Evolutionary conservation across 2,797 vertebrate species (phyloP).

Genomic region (Enteromius viviparus): DNA sequence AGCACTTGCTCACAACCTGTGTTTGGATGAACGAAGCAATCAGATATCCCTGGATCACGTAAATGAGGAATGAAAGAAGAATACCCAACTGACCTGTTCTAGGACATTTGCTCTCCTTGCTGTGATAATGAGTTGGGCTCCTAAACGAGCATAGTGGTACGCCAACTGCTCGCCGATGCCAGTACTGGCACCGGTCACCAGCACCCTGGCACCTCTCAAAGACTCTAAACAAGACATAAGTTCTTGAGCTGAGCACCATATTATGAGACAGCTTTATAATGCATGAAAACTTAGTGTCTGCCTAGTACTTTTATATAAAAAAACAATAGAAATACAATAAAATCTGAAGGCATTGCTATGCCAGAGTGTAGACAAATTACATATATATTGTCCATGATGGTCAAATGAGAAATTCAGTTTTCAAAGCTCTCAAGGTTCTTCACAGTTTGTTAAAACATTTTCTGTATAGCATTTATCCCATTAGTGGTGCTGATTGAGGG

Average conservation of each 20-base stretch:
- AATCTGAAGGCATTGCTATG: no score
- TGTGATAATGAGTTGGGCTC: conserved; percentile 78
- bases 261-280: no score
- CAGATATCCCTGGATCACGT: background rate
- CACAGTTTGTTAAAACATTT: background rate
- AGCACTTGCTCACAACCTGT: conserved; percentile 84
- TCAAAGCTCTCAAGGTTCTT: no score
- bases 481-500: background rate
- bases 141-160: conserved; percentile 77
- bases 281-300: no score
- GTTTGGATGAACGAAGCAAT: background rate
- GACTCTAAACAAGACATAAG: conserved; percentile 64
- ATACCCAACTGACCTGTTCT: conserved; percentile 70
- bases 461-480: background rate
- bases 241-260: background rate
- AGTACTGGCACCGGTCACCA: conserved; percentile 80
- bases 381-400: background rate
- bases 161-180: conserved; percentile 81
- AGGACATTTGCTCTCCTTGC: conserved; percentile 75
- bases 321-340: no score
- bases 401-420: background rate
- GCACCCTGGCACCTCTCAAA: conserved; percentile 71
- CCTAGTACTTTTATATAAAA: no score
- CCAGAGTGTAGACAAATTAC: background rate
- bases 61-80: background rate